A percentile compares a stretch with the other conserved stretches of the same genome.
Evolutionary conservation across 2,888 invertebrate genomes (phyloP).

Genomic region (Pyralis farinalis): DNA sequence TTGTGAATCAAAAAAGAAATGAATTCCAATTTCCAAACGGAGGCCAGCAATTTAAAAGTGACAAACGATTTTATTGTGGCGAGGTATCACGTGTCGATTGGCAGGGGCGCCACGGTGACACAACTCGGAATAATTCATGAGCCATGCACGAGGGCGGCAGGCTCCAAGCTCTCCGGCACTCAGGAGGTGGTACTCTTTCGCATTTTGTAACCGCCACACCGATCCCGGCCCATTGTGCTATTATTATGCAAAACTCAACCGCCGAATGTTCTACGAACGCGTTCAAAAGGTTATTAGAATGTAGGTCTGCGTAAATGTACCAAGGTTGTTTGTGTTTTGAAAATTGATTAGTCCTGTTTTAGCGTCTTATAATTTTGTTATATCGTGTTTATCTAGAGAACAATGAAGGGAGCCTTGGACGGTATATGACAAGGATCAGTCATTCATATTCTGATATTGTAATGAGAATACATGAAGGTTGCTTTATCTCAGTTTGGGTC

Average conservation of each 20-base stretch:
- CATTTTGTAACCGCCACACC: conserved; percentile 54
- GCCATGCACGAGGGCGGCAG: conserved; percentile 38
- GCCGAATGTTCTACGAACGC: conserved; percentile 44
- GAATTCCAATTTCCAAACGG: not conserved
- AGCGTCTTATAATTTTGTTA: not conserved
- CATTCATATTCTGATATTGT: conserved; percentile 2
- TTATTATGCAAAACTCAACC: conserved; percentile 72
- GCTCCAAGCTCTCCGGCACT: conserved; percentile 15
- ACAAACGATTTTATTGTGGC: conserved; percentile 14
- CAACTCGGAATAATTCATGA: conserved; percentile 70
- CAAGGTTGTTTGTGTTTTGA: conserved; percentile 54
- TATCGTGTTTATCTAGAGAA: not conserved
- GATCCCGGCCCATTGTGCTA: conserved; percentile 58
- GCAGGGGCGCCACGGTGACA: conserved; percentile 38
- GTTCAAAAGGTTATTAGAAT: conserved; percentile 74
- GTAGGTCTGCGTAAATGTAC: conserved; percentile 52
- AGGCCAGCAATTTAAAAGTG: conserved; percentile 1
- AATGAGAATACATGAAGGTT: conserved; percentile 1
- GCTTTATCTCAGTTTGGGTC: conserved; percentile 4
- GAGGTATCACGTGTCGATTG: conserved; percentile 12
- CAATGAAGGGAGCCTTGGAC: conserved; percentile 2
- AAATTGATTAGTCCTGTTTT: conserved; percentile 20
- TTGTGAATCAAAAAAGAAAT: not conserved
- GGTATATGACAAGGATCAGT: not conserved
- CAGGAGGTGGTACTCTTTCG: conserved; percentile 55